Evolutionary conservation across 1,140 invertebrate species (phyloP).

Genomic region (Hirudo medicinalis): DNA sequence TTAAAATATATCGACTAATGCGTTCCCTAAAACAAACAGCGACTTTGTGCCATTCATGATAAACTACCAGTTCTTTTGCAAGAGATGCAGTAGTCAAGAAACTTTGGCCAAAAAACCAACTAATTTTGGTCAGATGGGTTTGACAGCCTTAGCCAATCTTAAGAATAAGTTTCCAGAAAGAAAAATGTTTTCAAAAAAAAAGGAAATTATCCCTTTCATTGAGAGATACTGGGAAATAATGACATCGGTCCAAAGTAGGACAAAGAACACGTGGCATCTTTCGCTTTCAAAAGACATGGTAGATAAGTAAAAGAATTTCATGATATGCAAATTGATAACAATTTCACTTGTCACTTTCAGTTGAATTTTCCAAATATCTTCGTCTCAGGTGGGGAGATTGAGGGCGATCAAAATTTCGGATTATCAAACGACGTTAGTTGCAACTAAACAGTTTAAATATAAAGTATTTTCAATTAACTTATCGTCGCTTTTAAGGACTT

Average conservation of each 20-base stretch:
- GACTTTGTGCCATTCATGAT: conserved; percentile 87
- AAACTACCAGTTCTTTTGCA: conserved; percentile 89
- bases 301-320: background rate
- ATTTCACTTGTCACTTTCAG: background rate
- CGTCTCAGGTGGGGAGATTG: too few species aligned
- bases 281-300: conserved; percentile 47
- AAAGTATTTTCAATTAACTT: too few species aligned
- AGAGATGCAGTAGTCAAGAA: conserved; percentile 64
- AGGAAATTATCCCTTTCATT: conserved; percentile 88
- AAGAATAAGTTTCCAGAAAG: conserved; percentile 51
- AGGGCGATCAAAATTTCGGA: too few species aligned
- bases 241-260: conserved; percentile 76
- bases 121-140: conserved; percentile 83
- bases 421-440: too few species aligned
- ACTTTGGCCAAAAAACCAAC: conserved; percentile 42
- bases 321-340: background rate
- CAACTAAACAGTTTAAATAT: too few species aligned
- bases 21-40: conserved; percentile 27
- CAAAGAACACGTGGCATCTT: conserved; percentile 77
- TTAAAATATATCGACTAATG: background rate
- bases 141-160: conserved; percentile 82
- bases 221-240: conserved; percentile 91
- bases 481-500: too few species aligned
- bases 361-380: background rate
- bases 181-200: conserved; percentile 39